Evolutionary conservation across 2,797 vertebrate species (phyloP).

Genomic region (Halcyon leucocephala): DNA sequence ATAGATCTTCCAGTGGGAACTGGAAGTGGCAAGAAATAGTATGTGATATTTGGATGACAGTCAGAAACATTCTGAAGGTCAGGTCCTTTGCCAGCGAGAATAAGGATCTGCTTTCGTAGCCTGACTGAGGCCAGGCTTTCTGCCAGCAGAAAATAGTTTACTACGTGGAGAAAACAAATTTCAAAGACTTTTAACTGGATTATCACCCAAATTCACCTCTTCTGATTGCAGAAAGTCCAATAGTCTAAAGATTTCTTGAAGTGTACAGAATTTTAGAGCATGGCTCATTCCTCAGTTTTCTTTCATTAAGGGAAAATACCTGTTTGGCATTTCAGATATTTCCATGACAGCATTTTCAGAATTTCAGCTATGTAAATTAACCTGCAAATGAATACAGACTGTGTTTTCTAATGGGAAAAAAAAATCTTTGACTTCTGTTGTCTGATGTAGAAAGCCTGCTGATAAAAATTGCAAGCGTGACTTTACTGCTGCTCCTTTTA

Average conservation of each 20-base stretch:
- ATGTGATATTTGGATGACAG: neutral
- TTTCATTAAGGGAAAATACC: neutral
- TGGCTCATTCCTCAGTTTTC: neutral
- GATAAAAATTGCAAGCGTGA: neutral
- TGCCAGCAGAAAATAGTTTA: neutral
- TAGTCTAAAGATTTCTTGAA: neutral
- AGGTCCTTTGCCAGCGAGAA: neutral
- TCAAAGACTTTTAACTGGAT: conserved; percentile 43
- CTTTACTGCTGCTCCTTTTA: neutral
- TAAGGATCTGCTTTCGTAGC: neutral
- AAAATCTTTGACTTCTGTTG: neutral
- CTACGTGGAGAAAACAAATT: conserved; percentile 33
- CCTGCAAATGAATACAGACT: neutral
- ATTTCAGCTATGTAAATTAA: neutral
- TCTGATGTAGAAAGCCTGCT: neutral
- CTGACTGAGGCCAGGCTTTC: neutral
- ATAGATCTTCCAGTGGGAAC: neutral
- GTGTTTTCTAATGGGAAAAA: neutral
- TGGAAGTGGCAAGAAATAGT: neutral
- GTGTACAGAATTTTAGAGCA: neutral
- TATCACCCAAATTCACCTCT: conserved; percentile 43
- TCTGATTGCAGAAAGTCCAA: conserved; percentile 32
- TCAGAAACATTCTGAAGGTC: neutral
- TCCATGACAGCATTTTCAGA: neutral
- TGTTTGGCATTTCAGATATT: neutral